Evolutionary conservation across 2,888 invertebrate genomes (phyloP), one percentile per base, ranked within the genome.

Genomic region (Operophtera brumata): DNA sequence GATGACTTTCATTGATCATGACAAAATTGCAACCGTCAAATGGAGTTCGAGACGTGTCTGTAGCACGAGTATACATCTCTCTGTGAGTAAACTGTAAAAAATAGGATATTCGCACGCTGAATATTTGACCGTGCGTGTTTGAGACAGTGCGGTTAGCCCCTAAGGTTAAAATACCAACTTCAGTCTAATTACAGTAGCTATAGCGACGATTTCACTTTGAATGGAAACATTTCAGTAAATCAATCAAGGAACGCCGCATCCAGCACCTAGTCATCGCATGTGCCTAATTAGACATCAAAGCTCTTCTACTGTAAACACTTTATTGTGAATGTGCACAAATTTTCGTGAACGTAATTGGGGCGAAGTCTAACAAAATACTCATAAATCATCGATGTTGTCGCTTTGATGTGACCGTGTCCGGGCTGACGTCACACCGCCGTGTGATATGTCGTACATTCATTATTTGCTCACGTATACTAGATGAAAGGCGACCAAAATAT

Each of bases 331-430:
- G 81, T 80, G 77, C 78, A 86, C 84, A 80, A 86, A 85, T 84
- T 85, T 85, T 82, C 80, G 70, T 71, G 71, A 74, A 76, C 77
- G 78, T 87, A 88, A 88, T 88, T 88, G 80, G 86, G 76, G 71
- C 80, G 79, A 74, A 78, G 76, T 77, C 73, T 77, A 84, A 85
- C 84, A 84, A 84, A 82, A 85, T 84, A 85, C 74, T 71, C 78
- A 86, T 89, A 88, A 85, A 88, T 88, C 88, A 88, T 80, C 59
- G 67, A 71, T 65, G 77, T 73, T 66, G 67, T 64, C 66, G 75
- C 87, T 89, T 89, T 89, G 89, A 89, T 83, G 86, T 89, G 77
- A 63, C 77, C 84, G 81, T 83, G 85, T 87, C 86, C 83, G 82
- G 78, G 65, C 70, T 86, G 86, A 86, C 86, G 89, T 86, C 87